Base-by-base conservation (phyloP, 1,140 invertebrate species). In the Lasaia peninsularis region DNA sequence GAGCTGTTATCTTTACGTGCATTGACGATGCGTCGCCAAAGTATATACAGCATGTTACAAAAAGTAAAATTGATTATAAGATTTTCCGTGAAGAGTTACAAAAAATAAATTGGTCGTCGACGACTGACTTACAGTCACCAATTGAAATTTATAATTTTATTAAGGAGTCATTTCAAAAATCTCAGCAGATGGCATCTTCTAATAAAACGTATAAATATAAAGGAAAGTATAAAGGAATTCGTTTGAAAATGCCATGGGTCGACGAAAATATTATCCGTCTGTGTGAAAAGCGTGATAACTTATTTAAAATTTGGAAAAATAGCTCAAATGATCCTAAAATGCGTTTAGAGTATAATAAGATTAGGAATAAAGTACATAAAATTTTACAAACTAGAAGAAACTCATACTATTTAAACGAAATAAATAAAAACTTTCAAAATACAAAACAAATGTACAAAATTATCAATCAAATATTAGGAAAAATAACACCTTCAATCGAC, bases 291-390 rank as follows among this genome's bases (percentile, higher is more conserved):
- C 52, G 71, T 7, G 51, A 74, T 60, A 55, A 62, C 52, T 24
- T 62, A 51, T 69, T 63, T 69, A 34, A 8, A 16, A 8, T 5
- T 2, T 74, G 71, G 71, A 67, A 62, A 64, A 65, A 67, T 20
- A 58, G 49, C 35, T 9, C 34, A 12, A 34, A 54, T 51, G 49
- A 71, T 56, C 5, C 24, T 14, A 54, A 63, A 58, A 33, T 64
- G 49, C 52, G 55, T 34, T 34, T 69, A 61, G 52, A 67, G 44
- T 73, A 68, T 34, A 68, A 70, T 66, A 62, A 66, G 70, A 60
- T 53, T 21, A 63, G 68, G 8, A 74, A 74, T 57, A 74, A 67
- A 69, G 18, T 60, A 10, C 58, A 73, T 58, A 68, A 67, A 65
- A 48, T 68, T 33, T 37, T 71, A 52, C 60, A 71, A 62, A 49